Evolutionary conservation across 2,113 vertebrate genomes (phyloP).

Genomic region (Colius striatus): DNA sequence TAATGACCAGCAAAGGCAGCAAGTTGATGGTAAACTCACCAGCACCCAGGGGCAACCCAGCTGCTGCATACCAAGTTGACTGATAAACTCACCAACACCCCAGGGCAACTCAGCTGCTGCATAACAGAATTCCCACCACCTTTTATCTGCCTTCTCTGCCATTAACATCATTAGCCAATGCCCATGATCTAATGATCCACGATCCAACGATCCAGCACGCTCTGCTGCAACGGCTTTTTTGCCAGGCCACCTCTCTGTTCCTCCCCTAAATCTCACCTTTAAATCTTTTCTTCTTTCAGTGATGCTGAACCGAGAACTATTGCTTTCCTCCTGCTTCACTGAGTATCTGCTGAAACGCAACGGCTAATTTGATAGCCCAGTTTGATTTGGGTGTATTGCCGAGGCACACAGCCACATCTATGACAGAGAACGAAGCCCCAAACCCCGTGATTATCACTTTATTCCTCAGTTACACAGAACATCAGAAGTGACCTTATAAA

Average conservation of each 20-base stretch:
- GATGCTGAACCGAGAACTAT: neutral
- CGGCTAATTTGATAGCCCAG: neutral
- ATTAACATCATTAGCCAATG: neutral
- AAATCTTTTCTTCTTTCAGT: neutral
- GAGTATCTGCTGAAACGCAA: neutral
- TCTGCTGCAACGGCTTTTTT: neutral
- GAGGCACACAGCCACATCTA: neutral
- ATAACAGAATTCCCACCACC: neutral
- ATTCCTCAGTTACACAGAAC: neutral
- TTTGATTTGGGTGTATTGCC: neutral
- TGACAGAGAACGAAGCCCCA: neutral
- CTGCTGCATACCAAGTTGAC: neutral
- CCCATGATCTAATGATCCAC: neutral
- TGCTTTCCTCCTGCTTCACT: neutral
- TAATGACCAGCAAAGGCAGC: neutral
- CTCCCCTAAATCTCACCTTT: neutral
- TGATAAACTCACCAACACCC: neutral
- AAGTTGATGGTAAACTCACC: neutral
- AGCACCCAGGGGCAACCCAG: neutral
- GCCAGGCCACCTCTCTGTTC: neutral
- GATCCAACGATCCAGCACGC: accelerated
- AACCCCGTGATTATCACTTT: neutral
- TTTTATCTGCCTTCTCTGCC: neutral
- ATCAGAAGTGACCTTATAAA: neutral
- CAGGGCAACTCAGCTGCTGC: neutral